Evolutionary conservation across 2,888 invertebrate species (phyloP), one percentile per base, ranked within the genome.

Genomic region (Protula sp.): DNA sequence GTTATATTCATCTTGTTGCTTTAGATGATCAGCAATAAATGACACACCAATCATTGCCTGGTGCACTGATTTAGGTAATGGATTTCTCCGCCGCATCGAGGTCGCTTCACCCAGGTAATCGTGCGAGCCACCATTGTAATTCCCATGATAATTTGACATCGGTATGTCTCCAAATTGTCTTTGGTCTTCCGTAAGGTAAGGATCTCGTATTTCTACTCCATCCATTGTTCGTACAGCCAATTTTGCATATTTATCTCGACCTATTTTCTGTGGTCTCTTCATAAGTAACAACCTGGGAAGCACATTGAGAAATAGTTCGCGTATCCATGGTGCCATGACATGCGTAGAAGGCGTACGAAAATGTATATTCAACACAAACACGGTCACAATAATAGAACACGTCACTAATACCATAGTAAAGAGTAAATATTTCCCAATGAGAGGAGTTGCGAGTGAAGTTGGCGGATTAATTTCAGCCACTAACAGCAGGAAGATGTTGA

Each of bases 321-420:
- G 90, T 64, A 97, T 93, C 97, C 97, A 98, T 19, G 93, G 93
- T 63, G 95, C 92, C 97, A 98, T 97, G 78, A 88, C 88, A 84
- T 97, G 97, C 52, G 97, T 98, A 83, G 95, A 93, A 52, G 97
- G 95, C 55, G 94, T 94, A 56, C 97, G 89, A 83, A 97, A 97
- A 85, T 98, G 95, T 63, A 95, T 94, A 82, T 97, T 97, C 65
- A 98, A 86, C 51, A 97, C 94, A 72, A 95, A 92, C 70, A 98
- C 97, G 48, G 97, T 97, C 74, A 97, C 92, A 81, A 95, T 94
- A 85, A 97, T 97, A 22, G 83, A 83, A 83, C 97, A 92, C 58
- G 97, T 97, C 68, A 98, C 97, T 74, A 98, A 87, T 75, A 98
- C 94, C 95, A 98, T 97, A 70, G 97, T 97, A 83, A 98, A 98